These are phyloP conservation scores for Camponotus pennsylvanicus DNA, from an alignment of 1,140 invertebrate genomes.

Conservation along the genomic window DNA sequence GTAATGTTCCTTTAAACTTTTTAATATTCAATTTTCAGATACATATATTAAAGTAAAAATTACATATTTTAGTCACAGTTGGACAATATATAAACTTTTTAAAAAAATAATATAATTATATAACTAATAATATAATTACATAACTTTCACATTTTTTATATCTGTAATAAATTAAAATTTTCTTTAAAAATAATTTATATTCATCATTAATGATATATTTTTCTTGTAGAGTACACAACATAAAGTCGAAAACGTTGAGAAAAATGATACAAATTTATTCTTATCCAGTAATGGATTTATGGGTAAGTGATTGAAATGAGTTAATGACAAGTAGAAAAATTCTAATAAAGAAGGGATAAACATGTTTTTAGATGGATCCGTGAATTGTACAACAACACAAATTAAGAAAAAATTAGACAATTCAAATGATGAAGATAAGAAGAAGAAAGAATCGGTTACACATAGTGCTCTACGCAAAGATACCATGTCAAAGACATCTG, in stretches of 20 bases:
- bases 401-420: slow-evolving; percentile 50
- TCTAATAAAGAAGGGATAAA: slow-evolving; percentile 36
- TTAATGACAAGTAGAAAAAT: background rate
- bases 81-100: background rate
- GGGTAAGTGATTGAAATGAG: slow-evolving; percentile 66
- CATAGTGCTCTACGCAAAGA: slow-evolving; percentile 43
- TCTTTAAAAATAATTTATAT: slow-evolving; percentile 16
- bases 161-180: background rate
- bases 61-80: background rate
- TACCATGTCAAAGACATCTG: slow-evolving; percentile 45
- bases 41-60: background rate
- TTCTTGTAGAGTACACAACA: slow-evolving; percentile 52
- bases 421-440: slow-evolving; percentile 34
- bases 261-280: slow-evolving; percentile 47
- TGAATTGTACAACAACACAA: slow-evolving; percentile 47
- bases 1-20: background rate
- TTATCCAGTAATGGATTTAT: slow-evolving; percentile 66
- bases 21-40: slow-evolving; percentile 3
- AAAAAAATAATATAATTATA: background rate
- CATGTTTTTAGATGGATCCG: slow-evolving; percentile 49
- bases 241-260: slow-evolving; percentile 46
- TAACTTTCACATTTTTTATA: background rate
- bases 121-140: no score
- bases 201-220: background rate
- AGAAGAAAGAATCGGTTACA: slow-evolving; percentile 39